phyloP scores from a whole-genome alignment of 2,888 invertebrate genomes.

The Diabrotica balteata region DNA sequence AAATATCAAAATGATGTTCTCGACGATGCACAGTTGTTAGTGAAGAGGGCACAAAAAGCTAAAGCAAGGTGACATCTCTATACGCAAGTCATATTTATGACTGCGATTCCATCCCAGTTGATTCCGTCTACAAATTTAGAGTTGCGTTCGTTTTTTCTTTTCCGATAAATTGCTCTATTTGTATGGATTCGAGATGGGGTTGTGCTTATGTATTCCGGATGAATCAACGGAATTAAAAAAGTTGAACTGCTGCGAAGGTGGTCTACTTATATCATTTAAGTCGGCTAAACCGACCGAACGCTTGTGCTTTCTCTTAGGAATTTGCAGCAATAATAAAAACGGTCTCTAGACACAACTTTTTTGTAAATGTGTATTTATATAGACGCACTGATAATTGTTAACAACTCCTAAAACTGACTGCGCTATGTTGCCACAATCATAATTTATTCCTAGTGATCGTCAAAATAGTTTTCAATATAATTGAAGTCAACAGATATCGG shows the following conservation, averaged over 20 bases:
- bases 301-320: too few relatives aligned
- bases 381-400: too few relatives aligned
- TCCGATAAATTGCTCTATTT: conserved; percentile 51
- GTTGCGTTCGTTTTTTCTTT: conserved; percentile 38
- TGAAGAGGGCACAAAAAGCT: conserved; percentile 44
- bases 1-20: conserved; percentile 43
- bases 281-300: background rate
- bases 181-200: conserved; percentile 43
- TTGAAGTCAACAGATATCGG: too few relatives aligned
- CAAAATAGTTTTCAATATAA: too few relatives aligned
- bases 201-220: conserved; percentile 29
- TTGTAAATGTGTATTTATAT: too few relatives aligned
- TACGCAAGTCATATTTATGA: conserved; percentile 51
- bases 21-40: conserved; percentile 38
- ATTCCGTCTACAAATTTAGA: conserved; percentile 47
- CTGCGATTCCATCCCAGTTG: conserved; percentile 34
- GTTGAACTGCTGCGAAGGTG: conserved; percentile 28
- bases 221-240: conserved; percentile 29
- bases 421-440: too few relatives aligned
- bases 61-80: conserved; percentile 47
- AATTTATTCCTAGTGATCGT: too few relatives aligned
- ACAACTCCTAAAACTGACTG: too few relatives aligned
- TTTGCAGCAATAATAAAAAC: too few relatives aligned
- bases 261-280: conserved; percentile 29
- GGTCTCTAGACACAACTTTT: too few relatives aligned